A percentile compares a stretch with the other conserved stretches of the same genome.
These are phyloP conservation scores for Psammodynastes pulverulentus DNA, from an alignment of 2,113 vertebrate genomes.

Conservation along the genomic window DNA sequence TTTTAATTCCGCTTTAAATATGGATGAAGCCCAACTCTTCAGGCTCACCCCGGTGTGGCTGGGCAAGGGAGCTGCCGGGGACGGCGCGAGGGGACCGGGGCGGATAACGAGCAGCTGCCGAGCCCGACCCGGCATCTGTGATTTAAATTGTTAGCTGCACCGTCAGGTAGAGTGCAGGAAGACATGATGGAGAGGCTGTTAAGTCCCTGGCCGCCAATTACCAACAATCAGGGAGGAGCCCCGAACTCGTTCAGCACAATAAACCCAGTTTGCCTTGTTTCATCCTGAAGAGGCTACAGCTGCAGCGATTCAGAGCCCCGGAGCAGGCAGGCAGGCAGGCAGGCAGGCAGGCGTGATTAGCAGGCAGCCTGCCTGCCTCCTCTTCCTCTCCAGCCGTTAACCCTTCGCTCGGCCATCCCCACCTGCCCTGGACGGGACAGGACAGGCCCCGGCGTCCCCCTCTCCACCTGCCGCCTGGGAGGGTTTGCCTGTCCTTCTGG, in stretches of 20 bases:
- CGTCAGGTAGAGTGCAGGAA: slow-evolving; percentile 92
- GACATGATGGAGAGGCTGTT: slow-evolving; percentile 93
- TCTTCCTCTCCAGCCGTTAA: slow-evolving; percentile 67
- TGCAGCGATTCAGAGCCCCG: slow-evolving; percentile 88
- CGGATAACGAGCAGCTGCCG: slow-evolving; percentile 83
- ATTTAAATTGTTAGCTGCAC: slow-evolving; percentile 87
- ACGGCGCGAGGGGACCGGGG: slow-evolving; percentile 64
- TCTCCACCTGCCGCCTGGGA: background rate
- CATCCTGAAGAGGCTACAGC: slow-evolving; percentile 99
- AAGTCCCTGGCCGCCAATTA: slow-evolving; percentile 96
- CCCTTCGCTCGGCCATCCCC: background rate
- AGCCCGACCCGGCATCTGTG: slow-evolving; percentile 77
- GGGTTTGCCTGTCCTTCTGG: background rate
- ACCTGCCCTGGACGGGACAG: slow-evolving; percentile 70
- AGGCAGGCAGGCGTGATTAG: slow-evolving; percentile 95
- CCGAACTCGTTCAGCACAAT: slow-evolving; percentile 91
- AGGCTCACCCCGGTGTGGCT: slow-evolving; percentile 76
- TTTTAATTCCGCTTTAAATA: slow-evolving; percentile 90
- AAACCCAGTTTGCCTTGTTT: slow-evolving; percentile 87
- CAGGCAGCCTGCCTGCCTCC: slow-evolving; percentile 90
- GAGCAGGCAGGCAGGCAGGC: slow-evolving; percentile 87
- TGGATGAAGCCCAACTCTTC: slow-evolving; percentile 78
- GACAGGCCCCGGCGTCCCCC: slow-evolving; percentile 76
- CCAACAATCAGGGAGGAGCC: slow-evolving; percentile 90
- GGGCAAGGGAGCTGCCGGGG: slow-evolving; percentile 69